A percentile compares a stretch with the other conserved stretches of the same genome.
Conservation (phyloP, 2,113 vertebrate species). For the Notechis scutatus region DNA sequence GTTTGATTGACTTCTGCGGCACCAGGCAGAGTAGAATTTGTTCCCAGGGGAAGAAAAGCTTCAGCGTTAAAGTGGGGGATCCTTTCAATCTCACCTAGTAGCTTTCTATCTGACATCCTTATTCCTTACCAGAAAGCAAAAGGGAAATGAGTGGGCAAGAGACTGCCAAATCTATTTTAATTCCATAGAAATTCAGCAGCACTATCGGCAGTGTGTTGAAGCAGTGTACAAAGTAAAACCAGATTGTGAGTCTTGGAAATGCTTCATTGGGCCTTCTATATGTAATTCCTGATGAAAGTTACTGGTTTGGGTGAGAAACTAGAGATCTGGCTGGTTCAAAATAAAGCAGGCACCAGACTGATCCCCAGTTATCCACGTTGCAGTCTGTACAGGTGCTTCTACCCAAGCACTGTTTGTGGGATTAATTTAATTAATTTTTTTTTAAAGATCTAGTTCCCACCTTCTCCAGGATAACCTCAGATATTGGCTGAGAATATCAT, state of each 20-base stretch:
- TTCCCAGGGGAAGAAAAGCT: conserved; percentile 50
- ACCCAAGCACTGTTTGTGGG: not conserved
- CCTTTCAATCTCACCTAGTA: conserved; percentile 34
- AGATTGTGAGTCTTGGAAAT: not conserved
- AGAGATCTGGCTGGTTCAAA: not conserved
- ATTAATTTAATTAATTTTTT: not conserved
- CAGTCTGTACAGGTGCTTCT: not conserved
- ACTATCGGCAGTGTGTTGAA: not conserved
- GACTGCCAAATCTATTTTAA: conserved; percentile 35
- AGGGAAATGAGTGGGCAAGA: not conserved
- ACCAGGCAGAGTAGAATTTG: conserved; percentile 31
- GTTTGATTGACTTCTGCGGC: conserved; percentile 47
- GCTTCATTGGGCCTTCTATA: not conserved
- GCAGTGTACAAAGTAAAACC: not conserved
- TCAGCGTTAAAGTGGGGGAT: conserved; percentile 29
- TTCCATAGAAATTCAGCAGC: not conserved
- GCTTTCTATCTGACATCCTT: conserved; percentile 43
- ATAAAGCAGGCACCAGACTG: not conserved
- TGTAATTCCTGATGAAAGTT: not conserved
- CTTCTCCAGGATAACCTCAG: not conserved
- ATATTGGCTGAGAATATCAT: not conserved
- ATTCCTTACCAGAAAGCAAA: conserved; percentile 5
- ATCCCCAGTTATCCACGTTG: not conserved
- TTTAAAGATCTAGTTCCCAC: not conserved
- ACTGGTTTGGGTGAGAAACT: not conserved